These are phyloP conservation scores for Sinocyclocheilus anshuiensis DNA, from an alignment of 2,113 vertebrate genomes.

Conservation along the genomic window DNA sequence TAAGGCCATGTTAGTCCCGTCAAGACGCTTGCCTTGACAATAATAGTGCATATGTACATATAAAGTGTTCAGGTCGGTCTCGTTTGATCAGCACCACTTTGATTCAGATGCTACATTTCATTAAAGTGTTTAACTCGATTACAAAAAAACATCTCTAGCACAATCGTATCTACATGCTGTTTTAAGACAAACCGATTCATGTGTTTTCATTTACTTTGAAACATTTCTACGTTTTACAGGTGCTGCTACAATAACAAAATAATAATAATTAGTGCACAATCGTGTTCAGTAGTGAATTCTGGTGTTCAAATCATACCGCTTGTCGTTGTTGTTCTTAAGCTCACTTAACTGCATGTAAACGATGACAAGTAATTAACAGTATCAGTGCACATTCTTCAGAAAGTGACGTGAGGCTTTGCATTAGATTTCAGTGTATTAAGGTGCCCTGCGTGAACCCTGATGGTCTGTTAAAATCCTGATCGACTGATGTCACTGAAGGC, in stretches of 20 bases:
- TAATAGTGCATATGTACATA: constrained; percentile 22
- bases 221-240: background rate
- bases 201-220: background rate
- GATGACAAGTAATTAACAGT: background rate
- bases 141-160: background rate
- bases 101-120: constrained; percentile 38
- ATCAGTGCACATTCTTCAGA: background rate
- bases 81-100: constrained; percentile 26
- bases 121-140: background rate
- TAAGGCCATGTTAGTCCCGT: constrained; percentile 25
- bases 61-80: constrained; percentile 42
- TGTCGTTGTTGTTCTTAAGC: background rate
- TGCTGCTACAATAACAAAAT: constrained; percentile 23
- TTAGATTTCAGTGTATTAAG: constrained; percentile 28
- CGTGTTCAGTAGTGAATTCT: constrained; percentile 8
- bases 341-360: background rate
- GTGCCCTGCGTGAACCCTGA: constrained; percentile 18
- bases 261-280: background rate
- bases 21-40: background rate
- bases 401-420: constrained; percentile 8
- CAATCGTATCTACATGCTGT: background rate
- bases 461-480: too few relatives aligned
- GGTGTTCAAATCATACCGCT: background rate
- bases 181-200: background rate
- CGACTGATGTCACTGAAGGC: too few relatives aligned